These are phyloP conservation scores for Mylabris phalerata DNA, from an alignment of 1,140 invertebrate genomes.

Conservation along the genomic window DNA sequence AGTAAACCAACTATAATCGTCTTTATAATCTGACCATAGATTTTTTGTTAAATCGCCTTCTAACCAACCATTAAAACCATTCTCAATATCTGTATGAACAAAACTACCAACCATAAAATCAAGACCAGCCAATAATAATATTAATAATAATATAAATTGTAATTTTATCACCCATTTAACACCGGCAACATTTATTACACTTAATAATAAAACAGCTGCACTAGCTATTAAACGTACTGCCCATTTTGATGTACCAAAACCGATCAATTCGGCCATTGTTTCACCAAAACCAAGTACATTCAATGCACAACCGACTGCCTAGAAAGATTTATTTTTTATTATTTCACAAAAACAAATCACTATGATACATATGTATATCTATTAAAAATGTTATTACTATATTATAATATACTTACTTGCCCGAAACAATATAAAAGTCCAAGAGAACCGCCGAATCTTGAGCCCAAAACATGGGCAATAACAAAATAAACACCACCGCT, in stretches of 20 bases:
- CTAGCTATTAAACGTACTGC: conserved; percentile 74
- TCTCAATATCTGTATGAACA: conserved; percentile 57
- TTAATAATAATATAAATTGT: conserved; percentile 76
- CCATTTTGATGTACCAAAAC: conserved; percentile 63
- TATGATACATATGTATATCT: too few species aligned
- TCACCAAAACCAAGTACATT: conserved; percentile 94
- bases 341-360: neutral
- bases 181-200: conserved; percentile 83
- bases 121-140: conserved; percentile 75
- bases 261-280: conserved; percentile 79
- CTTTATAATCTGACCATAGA: conserved; percentile 69
- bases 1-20: conserved; percentile 80
- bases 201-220: conserved; percentile 71
- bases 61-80: conserved; percentile 81
- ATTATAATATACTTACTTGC: conserved; percentile 54
- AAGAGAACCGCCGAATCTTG: conserved; percentile 83
- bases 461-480: conserved; percentile 87
- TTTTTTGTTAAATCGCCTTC: conserved; percentile 75
- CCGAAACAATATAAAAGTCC: conserved; percentile 94
- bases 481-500: conserved; percentile 95
- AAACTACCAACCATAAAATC: conserved; percentile 89
- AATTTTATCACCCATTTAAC: conserved; percentile 91
- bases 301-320: conserved; percentile 91
- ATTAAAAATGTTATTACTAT: too few species aligned
- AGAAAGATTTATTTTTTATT: conserved; percentile 21